Percentiles rank a stretch among this genome's conserved stretches.
These are phyloP conservation scores for Doryteuthis pealeii DNA, from an alignment of 1,140 invertebrate genomes.

Conservation along the genomic window DNA sequence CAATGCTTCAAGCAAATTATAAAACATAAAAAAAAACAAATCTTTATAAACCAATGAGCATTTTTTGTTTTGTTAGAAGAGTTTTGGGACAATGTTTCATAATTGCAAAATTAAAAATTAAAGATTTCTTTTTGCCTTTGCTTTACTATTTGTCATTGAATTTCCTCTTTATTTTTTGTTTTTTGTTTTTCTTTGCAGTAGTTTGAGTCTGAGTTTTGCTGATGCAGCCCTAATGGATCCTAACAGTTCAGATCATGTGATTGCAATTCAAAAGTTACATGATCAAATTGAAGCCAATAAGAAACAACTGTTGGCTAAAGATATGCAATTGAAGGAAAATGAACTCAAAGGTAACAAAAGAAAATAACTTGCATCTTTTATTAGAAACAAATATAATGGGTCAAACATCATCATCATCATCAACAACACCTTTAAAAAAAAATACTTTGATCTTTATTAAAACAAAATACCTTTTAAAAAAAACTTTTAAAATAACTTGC, in stretches of 20 bases:
- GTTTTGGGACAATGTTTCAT: too few species aligned
- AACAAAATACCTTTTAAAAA: background rate
- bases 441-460: background rate
- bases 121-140: too few species aligned
- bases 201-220: background rate
- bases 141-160: too few species aligned
- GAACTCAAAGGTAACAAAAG: slow-evolving; percentile 78
- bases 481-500: too few species aligned
- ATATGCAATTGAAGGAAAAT: slow-evolving; percentile 82
- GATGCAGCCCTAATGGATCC: slow-evolving; percentile 66
- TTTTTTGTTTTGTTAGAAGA: too few species aligned
- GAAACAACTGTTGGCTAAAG: slow-evolving; percentile 83
- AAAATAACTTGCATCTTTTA: background rate
- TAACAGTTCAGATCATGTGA: slow-evolving; percentile 88
- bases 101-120: too few species aligned
- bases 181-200: too few species aligned
- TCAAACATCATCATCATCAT: background rate
- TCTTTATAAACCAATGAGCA: too few species aligned
- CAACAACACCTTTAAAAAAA: background rate
- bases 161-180: too few species aligned
- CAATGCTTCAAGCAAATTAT: too few species aligned
- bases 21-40: too few species aligned
- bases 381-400: background rate
- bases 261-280: slow-evolving; percentile 89
- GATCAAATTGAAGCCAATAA: slow-evolving; percentile 92